phyloP scores from a whole-genome alignment of 2,113 vertebrate species.

The Anoplopoma fimbria region DNA sequence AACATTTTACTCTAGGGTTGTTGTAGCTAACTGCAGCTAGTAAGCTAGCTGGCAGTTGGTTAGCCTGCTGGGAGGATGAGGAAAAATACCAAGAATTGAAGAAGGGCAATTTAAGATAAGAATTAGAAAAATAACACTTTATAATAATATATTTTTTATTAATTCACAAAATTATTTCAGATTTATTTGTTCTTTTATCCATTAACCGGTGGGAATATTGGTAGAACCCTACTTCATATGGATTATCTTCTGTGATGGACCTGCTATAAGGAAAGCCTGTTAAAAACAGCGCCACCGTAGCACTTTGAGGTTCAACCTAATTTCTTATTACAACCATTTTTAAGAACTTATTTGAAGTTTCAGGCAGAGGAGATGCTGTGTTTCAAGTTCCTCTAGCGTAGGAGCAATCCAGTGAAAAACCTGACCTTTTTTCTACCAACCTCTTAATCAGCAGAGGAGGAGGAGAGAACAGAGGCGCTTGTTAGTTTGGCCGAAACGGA shows the following conservation, averaged over 20 bases:
- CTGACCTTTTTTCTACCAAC: conserved; percentile 5
- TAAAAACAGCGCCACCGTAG: background rate
- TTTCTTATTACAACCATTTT: conserved; percentile 11
- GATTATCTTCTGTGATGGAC: background rate
- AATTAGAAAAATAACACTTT: too few relatives aligned
- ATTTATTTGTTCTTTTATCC: background rate
- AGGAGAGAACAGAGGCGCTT: background rate
- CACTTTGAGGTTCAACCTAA: background rate
- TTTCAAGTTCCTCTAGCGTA: conserved; percentile 26
- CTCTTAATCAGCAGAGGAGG: background rate
- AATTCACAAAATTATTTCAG: background rate
- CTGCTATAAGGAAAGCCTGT: background rate
- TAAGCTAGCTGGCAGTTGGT: too few relatives aligned
- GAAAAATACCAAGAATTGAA: too few relatives aligned
- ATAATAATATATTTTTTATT: background rate
- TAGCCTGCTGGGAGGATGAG: conserved; percentile 6
- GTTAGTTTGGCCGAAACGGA: background rate
- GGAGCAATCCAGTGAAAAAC: conserved; percentile 5
- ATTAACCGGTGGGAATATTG: background rate
- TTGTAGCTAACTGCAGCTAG: background rate
- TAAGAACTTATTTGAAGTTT: background rate
- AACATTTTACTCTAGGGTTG: background rate
- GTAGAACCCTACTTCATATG: background rate
- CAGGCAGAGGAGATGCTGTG: background rate
- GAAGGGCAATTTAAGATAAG: too few relatives aligned